These are phyloP conservation scores for Bolborhynchus lineola DNA, from an alignment of 2,113 vertebrate genomes.

Conservation along the genomic window DNA sequence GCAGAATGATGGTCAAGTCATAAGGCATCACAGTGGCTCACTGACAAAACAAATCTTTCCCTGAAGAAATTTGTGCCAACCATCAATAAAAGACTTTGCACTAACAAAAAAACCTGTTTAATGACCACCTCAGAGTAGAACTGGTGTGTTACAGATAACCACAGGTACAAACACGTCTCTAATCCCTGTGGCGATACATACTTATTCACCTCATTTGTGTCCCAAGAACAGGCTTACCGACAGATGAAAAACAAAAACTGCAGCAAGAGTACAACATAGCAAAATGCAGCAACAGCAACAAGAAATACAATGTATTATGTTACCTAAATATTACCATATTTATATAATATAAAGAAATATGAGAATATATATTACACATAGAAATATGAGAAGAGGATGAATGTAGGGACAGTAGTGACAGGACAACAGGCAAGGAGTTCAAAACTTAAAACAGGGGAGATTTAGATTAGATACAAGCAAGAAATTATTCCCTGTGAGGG, in stretches of 20 bases:
- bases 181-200: too few relatives aligned
- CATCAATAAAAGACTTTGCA: neutral
- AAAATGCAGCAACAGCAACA: neutral
- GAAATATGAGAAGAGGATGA: neutral
- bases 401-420: neutral
- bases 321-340: neutral
- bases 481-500: neutral
- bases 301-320: neutral
- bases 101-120: neutral
- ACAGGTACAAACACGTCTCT: fast-evolving
- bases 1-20: neutral
- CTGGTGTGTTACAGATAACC: fast-evolving
- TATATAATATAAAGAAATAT: neutral
- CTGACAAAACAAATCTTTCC: neutral
- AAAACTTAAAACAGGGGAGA: neutral
- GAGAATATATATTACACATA: neutral
- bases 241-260: neutral
- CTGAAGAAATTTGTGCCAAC: neutral
- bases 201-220: neutral
- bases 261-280: neutral
- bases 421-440: neutral
- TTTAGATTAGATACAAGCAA: neutral
- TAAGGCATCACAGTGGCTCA: neutral
- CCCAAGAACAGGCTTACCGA: neutral
- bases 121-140: neutral